phyloP scores from a whole-genome alignment of 1,140 invertebrate genomes.

The Diuraphis noxia region DNA sequence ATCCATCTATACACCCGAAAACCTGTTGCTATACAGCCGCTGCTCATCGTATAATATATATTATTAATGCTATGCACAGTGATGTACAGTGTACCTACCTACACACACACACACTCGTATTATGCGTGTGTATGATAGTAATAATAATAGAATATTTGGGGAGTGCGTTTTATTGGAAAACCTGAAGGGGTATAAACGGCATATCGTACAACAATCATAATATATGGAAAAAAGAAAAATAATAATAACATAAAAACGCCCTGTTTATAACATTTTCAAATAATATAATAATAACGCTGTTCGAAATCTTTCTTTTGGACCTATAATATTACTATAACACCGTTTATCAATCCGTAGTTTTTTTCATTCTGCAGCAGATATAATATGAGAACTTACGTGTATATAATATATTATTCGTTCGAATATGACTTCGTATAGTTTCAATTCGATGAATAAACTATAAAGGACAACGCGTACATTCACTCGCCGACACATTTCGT shows the following conservation, averaged over 20 bases:
- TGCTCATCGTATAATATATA: background rate
- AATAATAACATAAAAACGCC: conserved; percentile 25
- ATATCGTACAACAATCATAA: background rate
- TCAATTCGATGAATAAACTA: background rate
- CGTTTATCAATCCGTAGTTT: conserved; percentile 13
- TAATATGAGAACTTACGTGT: background rate
- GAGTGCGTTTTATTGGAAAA: conserved; percentile 45
- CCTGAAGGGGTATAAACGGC: conserved; percentile 24
- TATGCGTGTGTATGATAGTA: background rate
- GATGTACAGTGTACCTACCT: background rate
- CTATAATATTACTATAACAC: background rate
- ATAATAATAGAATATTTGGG: background rate
- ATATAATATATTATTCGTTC: background rate
- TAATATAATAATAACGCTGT: background rate
- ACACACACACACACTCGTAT: background rate
- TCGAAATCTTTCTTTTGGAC: background rate
- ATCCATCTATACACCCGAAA: background rate
- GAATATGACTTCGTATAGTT: background rate
- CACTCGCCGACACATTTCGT: background rate
- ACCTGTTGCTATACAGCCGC: conserved; percentile 37
- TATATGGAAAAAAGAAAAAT: background rate
- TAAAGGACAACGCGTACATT: background rate
- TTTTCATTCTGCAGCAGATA: background rate
- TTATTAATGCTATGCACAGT: background rate
- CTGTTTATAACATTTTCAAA: background rate